Evolutionary conservation across 2,113 vertebrate species (phyloP).

Genomic region (Eubucco bourcierii): DNA sequence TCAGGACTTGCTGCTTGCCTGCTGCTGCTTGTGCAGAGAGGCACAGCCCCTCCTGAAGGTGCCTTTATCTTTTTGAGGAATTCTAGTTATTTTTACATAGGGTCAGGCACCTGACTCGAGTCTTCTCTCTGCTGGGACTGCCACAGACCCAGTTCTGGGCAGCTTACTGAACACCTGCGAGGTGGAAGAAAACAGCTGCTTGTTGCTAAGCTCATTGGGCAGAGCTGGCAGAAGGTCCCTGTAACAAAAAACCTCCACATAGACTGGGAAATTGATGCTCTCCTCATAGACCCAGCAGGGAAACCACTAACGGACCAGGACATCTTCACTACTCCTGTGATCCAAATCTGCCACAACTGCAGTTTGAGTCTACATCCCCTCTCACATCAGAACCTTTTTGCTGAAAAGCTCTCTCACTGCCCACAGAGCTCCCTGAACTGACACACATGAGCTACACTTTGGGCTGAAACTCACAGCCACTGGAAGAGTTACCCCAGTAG

Average conservation of each 20-base stretch:
- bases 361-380: neutral
- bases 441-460: neutral
- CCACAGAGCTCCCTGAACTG: neutral
- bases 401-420: neutral
- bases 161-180: neutral
- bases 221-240: neutral
- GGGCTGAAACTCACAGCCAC: accelerated
- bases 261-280: neutral
- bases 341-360: neutral
- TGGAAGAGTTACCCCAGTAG: neutral
- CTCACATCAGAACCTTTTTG: neutral
- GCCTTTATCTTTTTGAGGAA: neutral
- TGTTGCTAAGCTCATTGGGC: neutral
- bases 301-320: neutral
- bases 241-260: neutral
- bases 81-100: slow-evolving; percentile 8
- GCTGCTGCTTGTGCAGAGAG: neutral
- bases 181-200: neutral
- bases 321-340: neutral
- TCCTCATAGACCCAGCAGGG: neutral
- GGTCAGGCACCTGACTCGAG: neutral
- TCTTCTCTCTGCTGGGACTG: neutral
- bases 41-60: neutral
- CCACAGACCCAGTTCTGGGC: neutral
- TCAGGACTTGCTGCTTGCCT: neutral